Base-by-base conservation (phyloP, 2,113 vertebrate species). In the Semicossyphus pulcher region DNA sequence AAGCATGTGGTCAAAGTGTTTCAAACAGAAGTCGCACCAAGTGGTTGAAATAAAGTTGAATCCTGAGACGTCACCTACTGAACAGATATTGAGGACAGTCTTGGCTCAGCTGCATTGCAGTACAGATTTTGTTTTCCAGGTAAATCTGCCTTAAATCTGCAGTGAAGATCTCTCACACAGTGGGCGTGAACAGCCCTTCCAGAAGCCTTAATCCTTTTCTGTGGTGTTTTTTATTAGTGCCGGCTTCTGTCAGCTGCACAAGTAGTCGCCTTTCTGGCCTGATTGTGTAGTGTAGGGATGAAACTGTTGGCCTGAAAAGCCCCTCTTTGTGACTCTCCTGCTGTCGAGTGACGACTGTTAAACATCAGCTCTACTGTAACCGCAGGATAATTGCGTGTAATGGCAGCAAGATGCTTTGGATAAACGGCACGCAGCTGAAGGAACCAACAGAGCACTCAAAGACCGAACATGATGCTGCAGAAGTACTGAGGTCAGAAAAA, bases 351-450 rank as follows among this genome's bases (percentile, higher is more conserved):
- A 74, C 10, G 81, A 49, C 71, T 61, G 48, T 57, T 62, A 9
- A 42, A 62, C 73, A 59, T 61, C 65, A 73, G 12, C 56, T 54
- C 44, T 20, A 2, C 66, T 53, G 57, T 72, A 68, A 62, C 65
- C 0, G 74, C 36, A 72, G 66, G 70, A 68, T 73, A 69, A 86
- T 76, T 71, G 69, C 36, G 25, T 39, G 59, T 29, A 45, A 74
- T 59, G 42, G 66, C 54, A 41, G 75, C 57, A 10, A 0, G 61
- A 41, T 28, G 76, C 56, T 58, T 37, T 61, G 49, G 59, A 59
- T 84, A 67, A 83, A 76, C n/a, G n/a, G n/a, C n/a, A n/a, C n/a
- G 42, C 63, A 69, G 58, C 80, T 32, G 58, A 65, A 21, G 4
- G 26, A 78, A 53, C 56, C 56, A 47, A 67, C 2, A 28, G n/a